Percentiles rank a stretch among this genome's conserved stretches.
Conservation (phyloP, 2,888 invertebrate genomes). For the Drosophila nr. medialis region DNA sequence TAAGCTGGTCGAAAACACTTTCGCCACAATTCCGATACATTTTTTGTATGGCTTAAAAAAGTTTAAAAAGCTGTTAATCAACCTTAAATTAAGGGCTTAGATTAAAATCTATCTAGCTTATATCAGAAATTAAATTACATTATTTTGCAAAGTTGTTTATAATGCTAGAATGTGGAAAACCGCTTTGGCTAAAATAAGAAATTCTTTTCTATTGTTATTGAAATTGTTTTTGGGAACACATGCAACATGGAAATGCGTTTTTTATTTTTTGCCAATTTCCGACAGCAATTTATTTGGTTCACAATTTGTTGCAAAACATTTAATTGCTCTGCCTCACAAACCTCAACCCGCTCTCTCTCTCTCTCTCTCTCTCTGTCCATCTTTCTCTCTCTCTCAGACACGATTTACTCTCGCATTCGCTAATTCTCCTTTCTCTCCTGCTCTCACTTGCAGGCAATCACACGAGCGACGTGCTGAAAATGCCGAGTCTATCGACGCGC, state of each 20-base stretch:
- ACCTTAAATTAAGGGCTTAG: neutral
- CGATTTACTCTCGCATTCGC: neutral
- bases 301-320: constrained; percentile 77
- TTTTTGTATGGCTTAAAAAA: neutral
- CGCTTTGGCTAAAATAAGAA: neutral
- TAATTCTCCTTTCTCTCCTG: constrained; percentile 4
- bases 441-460: constrained; percentile 82
- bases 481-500: constrained; percentile 84
- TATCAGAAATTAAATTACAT: neutral
- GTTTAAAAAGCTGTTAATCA: neutral
- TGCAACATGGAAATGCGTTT: constrained; percentile 15
- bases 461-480: constrained; percentile 84
- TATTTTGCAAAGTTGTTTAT: neutral
- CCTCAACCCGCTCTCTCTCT: neutral
- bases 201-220: neutral
- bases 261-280: constrained; percentile 60
- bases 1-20: constrained; percentile 41
- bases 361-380: neutral
- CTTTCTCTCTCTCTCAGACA: neutral
- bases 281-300: constrained; percentile 70
- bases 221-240: constrained; percentile 41
- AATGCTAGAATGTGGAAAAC: neutral
- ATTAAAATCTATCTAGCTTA: neutral
- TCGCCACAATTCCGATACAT: constrained; percentile 36
- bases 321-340: constrained; percentile 71